Percentiles rank a stretch among this genome's conserved stretches.
Evolutionary conservation across 2,888 invertebrate genomes (phyloP).

Genomic region (Lomographa bimaculata): DNA sequence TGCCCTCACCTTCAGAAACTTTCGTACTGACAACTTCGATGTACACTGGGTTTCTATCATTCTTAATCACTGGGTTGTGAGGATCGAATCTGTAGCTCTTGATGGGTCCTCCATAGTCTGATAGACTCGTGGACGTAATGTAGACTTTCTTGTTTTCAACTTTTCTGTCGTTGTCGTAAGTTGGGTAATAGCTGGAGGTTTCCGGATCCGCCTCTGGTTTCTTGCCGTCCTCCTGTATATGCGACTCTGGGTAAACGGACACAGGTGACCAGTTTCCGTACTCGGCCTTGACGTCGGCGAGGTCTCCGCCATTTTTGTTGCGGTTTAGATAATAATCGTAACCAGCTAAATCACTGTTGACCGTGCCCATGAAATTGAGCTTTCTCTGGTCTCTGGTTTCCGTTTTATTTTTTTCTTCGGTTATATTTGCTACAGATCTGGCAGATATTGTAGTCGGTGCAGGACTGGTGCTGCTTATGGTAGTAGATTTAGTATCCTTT

Average conservation of each 20-base stretch:
- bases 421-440: conserved; percentile 40
- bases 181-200: conserved; percentile 73
- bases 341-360: conserved; percentile 74
- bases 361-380: conserved; percentile 58
- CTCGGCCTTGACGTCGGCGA: conserved; percentile 74
- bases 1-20: conserved; percentile 73
- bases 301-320: conserved; percentile 66
- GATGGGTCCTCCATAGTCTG: conserved; percentile 70
- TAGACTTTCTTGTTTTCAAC: conserved; percentile 75
- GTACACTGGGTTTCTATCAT: conserved; percentile 82
- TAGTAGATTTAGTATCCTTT: conserved; percentile 80
- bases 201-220: conserved; percentile 67
- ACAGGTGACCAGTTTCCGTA: conserved; percentile 82
- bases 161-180: conserved; percentile 71
- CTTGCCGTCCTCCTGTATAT: conserved; percentile 71
- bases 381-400: conserved; percentile 75
- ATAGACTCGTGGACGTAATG: conserved; percentile 73
- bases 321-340: conserved; percentile 76
- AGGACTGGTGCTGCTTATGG: conserved; percentile 50
- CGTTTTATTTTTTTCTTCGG: conserved; percentile 67
- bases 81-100: conserved; percentile 75
- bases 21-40: conserved; percentile 78
- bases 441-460: conserved; percentile 62
- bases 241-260: conserved; percentile 75
- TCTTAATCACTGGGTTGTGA: conserved; percentile 77